These are phyloP conservation scores for Dioctria rufipes DNA, from an alignment of 2,888 invertebrate species.

Conservation along the genomic window DNA sequence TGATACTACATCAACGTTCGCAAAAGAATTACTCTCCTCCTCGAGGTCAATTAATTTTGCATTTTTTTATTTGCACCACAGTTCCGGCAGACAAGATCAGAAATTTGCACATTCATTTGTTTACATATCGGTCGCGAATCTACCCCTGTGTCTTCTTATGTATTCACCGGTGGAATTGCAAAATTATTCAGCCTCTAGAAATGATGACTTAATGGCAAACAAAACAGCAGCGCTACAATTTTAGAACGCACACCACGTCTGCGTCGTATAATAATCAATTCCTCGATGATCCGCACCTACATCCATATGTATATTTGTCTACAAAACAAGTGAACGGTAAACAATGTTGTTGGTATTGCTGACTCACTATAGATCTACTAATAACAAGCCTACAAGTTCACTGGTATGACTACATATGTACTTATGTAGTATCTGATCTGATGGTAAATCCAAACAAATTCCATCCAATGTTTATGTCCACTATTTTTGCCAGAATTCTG, in stretches of 20 bases:
- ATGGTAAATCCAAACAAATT: too few species aligned
- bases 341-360: too few species aligned
- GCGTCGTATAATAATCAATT: background rate
- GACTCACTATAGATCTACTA: too few species aligned
- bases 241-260: background rate
- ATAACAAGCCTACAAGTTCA: background rate
- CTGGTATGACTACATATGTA: background rate
- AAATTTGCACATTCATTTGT: slow-evolving; percentile 16
- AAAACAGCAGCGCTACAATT: background rate
- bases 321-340: too few species aligned
- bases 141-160: background rate
- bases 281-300: background rate
- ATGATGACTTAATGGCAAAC: background rate
- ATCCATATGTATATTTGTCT: too few species aligned
- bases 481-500: too few species aligned
- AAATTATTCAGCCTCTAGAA: background rate
- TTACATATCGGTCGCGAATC: slow-evolving; percentile 6
- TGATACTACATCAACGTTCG: background rate
- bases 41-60: slow-evolving; percentile 46
- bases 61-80: slow-evolving; percentile 23
- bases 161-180: background rate
- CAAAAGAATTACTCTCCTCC: background rate
- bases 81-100: slow-evolving; percentile 36
- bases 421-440: too few species aligned
- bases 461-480: too few species aligned